These are phyloP conservation scores for Tortrix viridana DNA, from an alignment of 2,888 invertebrate genomes.

Conservation along the genomic window DNA sequence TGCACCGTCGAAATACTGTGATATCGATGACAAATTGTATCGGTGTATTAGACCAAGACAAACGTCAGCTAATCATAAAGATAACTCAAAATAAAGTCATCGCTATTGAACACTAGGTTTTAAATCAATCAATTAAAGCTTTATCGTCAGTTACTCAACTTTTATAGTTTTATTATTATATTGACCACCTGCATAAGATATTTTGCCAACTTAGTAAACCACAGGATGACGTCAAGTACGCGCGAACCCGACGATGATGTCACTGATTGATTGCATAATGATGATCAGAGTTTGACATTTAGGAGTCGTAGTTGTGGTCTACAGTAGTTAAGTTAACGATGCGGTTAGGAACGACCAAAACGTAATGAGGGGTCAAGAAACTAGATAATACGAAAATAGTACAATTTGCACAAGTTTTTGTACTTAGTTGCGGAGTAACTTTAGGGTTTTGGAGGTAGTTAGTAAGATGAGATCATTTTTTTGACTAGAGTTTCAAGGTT, in stretches of 20 bases:
- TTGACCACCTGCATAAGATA: too few species aligned
- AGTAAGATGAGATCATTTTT: neutral
- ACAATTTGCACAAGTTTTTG: neutral
- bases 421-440: neutral
- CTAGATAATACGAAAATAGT: slow-evolving; percentile 1
- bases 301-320: slow-evolving; percentile 17
- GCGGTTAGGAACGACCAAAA: slow-evolving; percentile 21
- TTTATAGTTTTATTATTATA: too few species aligned
- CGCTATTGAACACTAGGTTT: too few species aligned
- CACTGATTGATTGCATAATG: slow-evolving; percentile 22
- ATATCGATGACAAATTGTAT: too few species aligned
- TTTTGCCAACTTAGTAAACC: slow-evolving; percentile 13
- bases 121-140: too few species aligned
- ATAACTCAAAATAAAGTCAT: too few species aligned
- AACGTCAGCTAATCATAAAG: too few species aligned
- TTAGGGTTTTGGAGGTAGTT: neutral
- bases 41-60: too few species aligned
- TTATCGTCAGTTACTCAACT: too few species aligned
- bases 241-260: slow-evolving; percentile 29
- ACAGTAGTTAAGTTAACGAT: slow-evolving; percentile 30
- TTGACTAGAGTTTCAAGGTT: neutral
- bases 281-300: slow-evolving; percentile 28
- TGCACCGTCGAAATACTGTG: too few species aligned
- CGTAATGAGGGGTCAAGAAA: slow-evolving; percentile 29
- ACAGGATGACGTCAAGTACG: slow-evolving; percentile 29